phyloP scores from a whole-genome alignment of 2,113 vertebrate species.

The Chloropsis hardwickii region DNA sequence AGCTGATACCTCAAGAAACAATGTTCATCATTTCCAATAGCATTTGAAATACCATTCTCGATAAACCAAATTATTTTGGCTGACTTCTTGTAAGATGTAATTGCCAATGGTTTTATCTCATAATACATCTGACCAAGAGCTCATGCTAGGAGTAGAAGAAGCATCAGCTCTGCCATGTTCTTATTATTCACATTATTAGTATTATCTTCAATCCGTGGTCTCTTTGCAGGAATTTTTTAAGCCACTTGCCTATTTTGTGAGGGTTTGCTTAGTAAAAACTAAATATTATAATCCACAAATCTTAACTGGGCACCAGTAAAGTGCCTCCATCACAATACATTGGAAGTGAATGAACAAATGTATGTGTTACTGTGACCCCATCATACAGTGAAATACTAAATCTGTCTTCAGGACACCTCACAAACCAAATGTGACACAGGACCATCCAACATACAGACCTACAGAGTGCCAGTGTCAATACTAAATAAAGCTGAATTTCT shows the following conservation, averaged over 20 bases:
- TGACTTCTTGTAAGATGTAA: background rate
- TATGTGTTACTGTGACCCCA: background rate
- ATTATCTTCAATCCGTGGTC: background rate
- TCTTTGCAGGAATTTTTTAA: background rate
- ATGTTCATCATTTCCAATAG: background rate
- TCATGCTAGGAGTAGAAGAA: background rate
- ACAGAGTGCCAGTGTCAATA: background rate
- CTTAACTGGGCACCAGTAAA: background rate
- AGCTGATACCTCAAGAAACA: background rate
- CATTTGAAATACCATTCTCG: background rate
- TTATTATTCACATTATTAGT: background rate
- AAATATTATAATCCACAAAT: background rate
- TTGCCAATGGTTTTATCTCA: background rate
- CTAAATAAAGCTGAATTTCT: background rate
- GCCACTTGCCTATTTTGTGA: background rate
- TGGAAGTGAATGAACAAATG: background rate
- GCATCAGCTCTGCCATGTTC: background rate
- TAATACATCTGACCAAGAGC: background rate
- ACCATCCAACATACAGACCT: rapidly evolving
- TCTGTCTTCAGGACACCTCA: background rate
- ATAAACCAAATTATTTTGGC: background rate
- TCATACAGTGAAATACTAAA: background rate
- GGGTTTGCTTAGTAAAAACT: background rate
- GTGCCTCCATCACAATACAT: background rate
- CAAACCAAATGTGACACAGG: rapidly evolving